These are phyloP conservation scores for Liopterus haemorrhoidalis DNA, from an alignment of 2,888 invertebrate genomes.

Conservation along the genomic window DNA sequence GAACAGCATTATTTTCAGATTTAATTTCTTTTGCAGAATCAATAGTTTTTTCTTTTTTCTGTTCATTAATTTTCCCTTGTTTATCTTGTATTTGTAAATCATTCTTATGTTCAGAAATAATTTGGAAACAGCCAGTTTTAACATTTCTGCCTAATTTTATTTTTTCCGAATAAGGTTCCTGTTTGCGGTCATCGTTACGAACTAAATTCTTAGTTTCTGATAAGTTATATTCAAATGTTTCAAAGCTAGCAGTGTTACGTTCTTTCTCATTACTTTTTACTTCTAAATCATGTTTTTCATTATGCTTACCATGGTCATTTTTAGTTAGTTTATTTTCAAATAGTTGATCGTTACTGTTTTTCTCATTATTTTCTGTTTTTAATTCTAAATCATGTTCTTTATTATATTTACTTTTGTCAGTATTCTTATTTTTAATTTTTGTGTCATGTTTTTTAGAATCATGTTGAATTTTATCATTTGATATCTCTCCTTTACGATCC, in stretches of 20 bases:
- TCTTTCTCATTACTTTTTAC: background rate
- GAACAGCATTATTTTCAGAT: too few species aligned
- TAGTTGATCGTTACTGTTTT: background rate
- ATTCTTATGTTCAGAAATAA: too few species aligned
- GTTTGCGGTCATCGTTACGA: too few species aligned
- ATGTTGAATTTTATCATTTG: conserved; percentile 4
- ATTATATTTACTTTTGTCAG: background rate
- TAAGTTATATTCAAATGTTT: too few species aligned
- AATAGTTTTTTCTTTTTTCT: too few species aligned
- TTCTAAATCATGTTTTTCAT: conserved; percentile 1
- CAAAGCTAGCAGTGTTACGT: background rate
- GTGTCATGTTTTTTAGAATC: background rate
- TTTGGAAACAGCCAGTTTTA: too few species aligned
- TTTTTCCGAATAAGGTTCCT: too few species aligned
- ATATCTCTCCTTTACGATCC: background rate
- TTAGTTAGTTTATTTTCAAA: background rate
- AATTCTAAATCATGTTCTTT: background rate
- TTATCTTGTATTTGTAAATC: too few species aligned
- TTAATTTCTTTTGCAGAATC: too few species aligned
- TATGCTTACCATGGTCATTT: conserved; percentile 3
- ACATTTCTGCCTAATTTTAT: too few species aligned
- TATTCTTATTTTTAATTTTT: background rate
- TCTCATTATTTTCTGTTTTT: background rate
- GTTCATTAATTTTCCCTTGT: too few species aligned
- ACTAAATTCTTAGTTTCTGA: too few species aligned